Base-by-base conservation (phyloP, 2,888 invertebrate genomes). In the Schrankia costaestrigalis region DNA sequence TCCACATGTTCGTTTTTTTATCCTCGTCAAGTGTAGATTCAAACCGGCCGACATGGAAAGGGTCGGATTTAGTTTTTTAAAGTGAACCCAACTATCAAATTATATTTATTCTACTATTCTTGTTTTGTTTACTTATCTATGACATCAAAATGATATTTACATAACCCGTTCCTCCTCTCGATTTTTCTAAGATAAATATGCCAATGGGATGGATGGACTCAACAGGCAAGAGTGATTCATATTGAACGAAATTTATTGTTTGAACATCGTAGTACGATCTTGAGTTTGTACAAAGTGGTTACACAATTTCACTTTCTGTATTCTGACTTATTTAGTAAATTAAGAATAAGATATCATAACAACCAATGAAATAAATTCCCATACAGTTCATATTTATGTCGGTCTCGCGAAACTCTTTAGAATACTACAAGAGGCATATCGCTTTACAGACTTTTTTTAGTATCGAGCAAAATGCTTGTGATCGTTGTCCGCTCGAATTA, bases 371-470 rank as follows among this genome's bases (percentile, higher is more conserved):
- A 31, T 31, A 12, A 31, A 47, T 46, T 73, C 71, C 62, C 72
- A 77, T 56, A 59, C 53, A 63, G 55, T 64, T 71, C 63, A 51
- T 49, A 67, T 75, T n/a, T 73, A 57, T 57, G 52, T 51, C 51
- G 52, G 55, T 57, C 49, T 51, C 56, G 65, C 69, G 53, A 64
- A 66, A 50, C 45, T 53, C 66, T 65, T 63, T 63, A 63, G 63
- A 66, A 25, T 63, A 41, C 59, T 46, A 62, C 70, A 64, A 67
- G 66, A 68, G 63, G 63, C 63, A 51, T 74, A 86, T 87, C 84
- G 61, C 78, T 78, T 85, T 85, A 84, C 84, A 84, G 41, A 56
- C 68, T 72, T 80, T 77, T 75, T 78, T 79, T 74, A 69, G 61
- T 56, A 55, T 67, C 55, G 62, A 71, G 56, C 67, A 73, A 75